phyloP scores from a whole-genome alignment of 2,113 vertebrate genomes.

The Raja brachyura region DNA sequence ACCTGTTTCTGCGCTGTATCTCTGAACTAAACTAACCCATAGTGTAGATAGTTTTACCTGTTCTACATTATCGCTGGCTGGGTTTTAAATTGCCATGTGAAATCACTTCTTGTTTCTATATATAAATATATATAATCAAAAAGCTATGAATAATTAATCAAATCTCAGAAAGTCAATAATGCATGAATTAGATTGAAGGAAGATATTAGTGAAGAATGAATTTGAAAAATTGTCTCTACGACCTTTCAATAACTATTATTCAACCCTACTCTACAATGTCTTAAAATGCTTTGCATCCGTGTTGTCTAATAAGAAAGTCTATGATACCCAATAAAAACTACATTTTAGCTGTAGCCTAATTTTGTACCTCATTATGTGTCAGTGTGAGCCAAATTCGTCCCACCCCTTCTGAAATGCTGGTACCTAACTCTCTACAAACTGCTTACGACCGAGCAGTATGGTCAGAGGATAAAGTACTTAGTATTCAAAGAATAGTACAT shows the following conservation, averaged over 20 bases:
- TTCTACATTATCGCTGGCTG: conserved; percentile 5
- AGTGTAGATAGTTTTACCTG: not conserved
- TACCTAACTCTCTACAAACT: not conserved
- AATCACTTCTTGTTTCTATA: not conserved
- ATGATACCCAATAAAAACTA: not conserved
- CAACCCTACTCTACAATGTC: not conserved
- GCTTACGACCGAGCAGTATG: not conserved
- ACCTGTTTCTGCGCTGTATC: too few species aligned
- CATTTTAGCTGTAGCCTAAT: not conserved
- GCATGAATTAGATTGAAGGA: not conserved
- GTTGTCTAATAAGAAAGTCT: not conserved
- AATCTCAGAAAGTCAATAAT: not conserved
- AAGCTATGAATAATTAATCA: conserved; percentile 32
- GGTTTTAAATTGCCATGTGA: not conserved
- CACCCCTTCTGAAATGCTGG: not conserved
- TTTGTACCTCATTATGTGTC: not conserved
- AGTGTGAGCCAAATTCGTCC: not conserved
- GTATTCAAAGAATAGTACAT: conserved; percentile 12
- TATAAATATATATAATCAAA: not conserved
- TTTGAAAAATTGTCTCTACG: not conserved
- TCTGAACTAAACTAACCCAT: too few species aligned
- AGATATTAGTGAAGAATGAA: not conserved
- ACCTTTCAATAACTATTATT: not conserved
- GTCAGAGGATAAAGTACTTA: not conserved
- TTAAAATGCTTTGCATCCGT: not conserved